Base-by-base conservation (phyloP, 2,888 invertebrate genomes). In the Zhengitettix transpicula region DNA sequence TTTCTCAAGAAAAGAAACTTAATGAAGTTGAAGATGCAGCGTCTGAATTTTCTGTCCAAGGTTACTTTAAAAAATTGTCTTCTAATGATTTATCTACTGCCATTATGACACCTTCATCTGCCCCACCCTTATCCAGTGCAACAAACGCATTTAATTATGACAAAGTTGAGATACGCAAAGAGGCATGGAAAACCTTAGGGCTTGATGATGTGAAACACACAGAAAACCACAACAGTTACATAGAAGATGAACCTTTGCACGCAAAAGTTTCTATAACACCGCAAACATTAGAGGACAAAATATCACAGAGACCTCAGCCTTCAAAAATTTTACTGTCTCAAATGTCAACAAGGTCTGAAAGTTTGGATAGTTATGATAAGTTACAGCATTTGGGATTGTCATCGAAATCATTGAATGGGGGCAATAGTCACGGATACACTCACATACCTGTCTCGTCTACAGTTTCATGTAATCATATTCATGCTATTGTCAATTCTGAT, bases 131-230 rank as follows among this genome's bases (percentile, higher is more conserved):
- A 10, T 17, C 10, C 10, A 17, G 14, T 14, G 17, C 17, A 17
- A 15, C 9, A 16, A 12, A 10, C 12, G 28, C 17, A 10, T n/a
- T 15, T 28, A 17, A 17, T 16, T 89, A 89, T 71, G 89, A 90
- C 68, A 78, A 82, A 68, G 81, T 90, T 40, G 87, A 88, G 74
- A 80, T 84, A 9, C 78, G 87, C 62, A 84, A 78, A 67, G 85
- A 89, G 67, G 89, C 89, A 10, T 89, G 89, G 89, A 83, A 82
- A 69, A 89, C 89, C 1, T 76, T 87, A 62, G 89, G 89, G 1
- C 78, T 87, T 17, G 82, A 83, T 68, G 83, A 84, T 57, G 80
- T 87, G 11, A 81, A 82, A 63, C 89, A 89, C 68, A 82, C 80
- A 0, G 89, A 89, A 70, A 75, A 63, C 14, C 60, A 62, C 9